These are phyloP conservation scores for Diarsia brunnea DNA, from an alignment of 2,888 invertebrate genomes.

Conservation along the genomic window DNA sequence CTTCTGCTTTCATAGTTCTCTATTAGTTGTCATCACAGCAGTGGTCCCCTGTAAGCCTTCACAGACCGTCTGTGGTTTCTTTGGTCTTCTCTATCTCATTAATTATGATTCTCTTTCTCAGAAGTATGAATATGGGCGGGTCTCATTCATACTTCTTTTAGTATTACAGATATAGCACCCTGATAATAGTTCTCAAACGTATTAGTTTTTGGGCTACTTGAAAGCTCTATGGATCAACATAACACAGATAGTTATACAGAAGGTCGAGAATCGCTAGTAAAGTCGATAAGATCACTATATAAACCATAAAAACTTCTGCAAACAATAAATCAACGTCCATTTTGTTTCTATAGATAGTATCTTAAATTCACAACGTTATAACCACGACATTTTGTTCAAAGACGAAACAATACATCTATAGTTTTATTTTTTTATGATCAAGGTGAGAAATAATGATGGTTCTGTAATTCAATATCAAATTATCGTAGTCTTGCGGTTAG, in stretches of 20 bases:
- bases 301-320: slow-evolving; percentile 8
- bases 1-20: not conserved
- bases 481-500: slow-evolving; percentile 41
- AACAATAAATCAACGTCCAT: slow-evolving; percentile 43
- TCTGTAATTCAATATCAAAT: slow-evolving; percentile 49
- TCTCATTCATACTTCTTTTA: not conserved
- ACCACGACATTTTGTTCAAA: slow-evolving; percentile 11
- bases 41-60: not conserved
- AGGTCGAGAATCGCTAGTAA: not conserved
- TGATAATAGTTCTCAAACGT: not conserved
- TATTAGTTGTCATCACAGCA: not conserved
- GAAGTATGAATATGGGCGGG: no score
- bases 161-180: not conserved
- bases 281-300: slow-evolving; percentile 1
- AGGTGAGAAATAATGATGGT: slow-evolving; percentile 35
- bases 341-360: slow-evolving; percentile 28
- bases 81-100: not conserved
- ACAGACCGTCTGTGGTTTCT: not conserved
- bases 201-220: not conserved
- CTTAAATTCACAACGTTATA: slow-evolving; percentile 9
- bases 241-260: not conserved
- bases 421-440: slow-evolving; percentile 16
- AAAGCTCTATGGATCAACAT: not conserved
- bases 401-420: slow-evolving; percentile 9
- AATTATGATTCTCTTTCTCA: no score